Percentiles rank a stretch among this genome's conserved stretches.
These are phyloP conservation scores for Neolamprologus hecqui DNA, from an alignment of 2,113 vertebrate species.

Conservation along the genomic window DNA sequence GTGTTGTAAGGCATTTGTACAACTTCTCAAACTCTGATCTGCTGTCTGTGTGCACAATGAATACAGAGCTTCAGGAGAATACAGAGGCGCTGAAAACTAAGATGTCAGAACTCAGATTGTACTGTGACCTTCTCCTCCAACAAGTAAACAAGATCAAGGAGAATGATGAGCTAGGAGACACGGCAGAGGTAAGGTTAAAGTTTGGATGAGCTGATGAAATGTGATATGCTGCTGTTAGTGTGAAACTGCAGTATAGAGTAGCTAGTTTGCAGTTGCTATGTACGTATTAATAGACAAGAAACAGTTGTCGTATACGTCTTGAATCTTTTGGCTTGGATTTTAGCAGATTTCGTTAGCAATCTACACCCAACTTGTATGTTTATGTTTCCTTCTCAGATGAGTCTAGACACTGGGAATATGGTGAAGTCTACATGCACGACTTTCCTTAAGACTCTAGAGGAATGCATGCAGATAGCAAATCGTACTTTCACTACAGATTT, in stretches of 20 bases:
- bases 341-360: background rate
- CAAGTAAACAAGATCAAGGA: constrained; percentile 90
- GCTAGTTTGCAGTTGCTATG: background rate
- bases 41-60: background rate
- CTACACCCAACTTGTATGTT: background rate
- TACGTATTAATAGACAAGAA: background rate
- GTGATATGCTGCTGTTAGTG: background rate
- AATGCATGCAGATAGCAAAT: constrained; percentile 97
- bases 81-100: constrained; percentile 91
- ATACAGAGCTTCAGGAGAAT: constrained; percentile 89
- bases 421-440: constrained; percentile 93
- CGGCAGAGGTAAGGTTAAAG: constrained; percentile 43
- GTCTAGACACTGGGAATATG: constrained; percentile 80
- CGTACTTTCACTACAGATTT: constrained; percentile 82
- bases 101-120: constrained; percentile 94
- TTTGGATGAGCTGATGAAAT: constrained; percentile 24
- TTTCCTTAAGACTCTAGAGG: constrained; percentile 93
- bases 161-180: constrained; percentile 42
- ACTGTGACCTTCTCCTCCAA: constrained; percentile 96
- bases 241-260: background rate
- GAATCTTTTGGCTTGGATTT: background rate
- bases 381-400: constrained; percentile 60
- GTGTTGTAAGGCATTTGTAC: background rate
- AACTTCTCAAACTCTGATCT: background rate
- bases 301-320: background rate